A percentile compares a stretch with the other conserved stretches of the same genome.
Evolutionary conservation across 1,140 invertebrate species (phyloP).

Genomic region (Probaryconus sp.): DNA sequence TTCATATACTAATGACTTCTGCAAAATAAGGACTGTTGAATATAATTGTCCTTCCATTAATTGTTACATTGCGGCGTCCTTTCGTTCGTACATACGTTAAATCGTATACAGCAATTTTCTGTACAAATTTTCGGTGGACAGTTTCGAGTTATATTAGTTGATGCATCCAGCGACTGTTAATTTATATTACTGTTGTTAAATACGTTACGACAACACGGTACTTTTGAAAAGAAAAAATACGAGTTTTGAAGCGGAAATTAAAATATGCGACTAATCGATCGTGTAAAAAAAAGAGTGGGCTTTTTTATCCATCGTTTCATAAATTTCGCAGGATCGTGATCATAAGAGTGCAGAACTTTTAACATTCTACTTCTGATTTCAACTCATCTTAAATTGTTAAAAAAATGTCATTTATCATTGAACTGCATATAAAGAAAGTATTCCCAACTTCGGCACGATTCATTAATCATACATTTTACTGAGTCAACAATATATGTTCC

Average conservation of each 20-base stretch:
- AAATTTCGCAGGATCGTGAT: neutral
- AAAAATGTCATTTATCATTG: neutral
- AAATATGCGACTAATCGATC: neutral
- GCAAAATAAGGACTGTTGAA: too few species aligned
- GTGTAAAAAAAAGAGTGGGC: neutral
- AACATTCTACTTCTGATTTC: neutral
- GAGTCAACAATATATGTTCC: too few species aligned
- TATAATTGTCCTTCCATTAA: too few species aligned
- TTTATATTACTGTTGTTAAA: neutral
- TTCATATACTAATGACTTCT: too few species aligned
- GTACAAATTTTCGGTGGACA: too few species aligned
- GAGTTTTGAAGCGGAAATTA: neutral
- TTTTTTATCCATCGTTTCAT: neutral
- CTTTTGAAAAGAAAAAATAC: neutral
- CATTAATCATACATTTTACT: neutral
- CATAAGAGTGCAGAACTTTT: too few species aligned
- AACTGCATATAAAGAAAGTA: neutral
- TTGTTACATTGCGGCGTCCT: too few species aligned
- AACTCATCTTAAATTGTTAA: neutral
- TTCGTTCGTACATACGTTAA: too few species aligned
- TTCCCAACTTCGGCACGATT: neutral
- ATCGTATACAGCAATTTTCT: too few species aligned
- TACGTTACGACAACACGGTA: neutral
- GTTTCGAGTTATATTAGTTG: too few species aligned
- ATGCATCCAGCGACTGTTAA: constrained; percentile 1